phyloP scores from a whole-genome alignment of 1,140 invertebrate species.

The Phocides pigmalion region DNA sequence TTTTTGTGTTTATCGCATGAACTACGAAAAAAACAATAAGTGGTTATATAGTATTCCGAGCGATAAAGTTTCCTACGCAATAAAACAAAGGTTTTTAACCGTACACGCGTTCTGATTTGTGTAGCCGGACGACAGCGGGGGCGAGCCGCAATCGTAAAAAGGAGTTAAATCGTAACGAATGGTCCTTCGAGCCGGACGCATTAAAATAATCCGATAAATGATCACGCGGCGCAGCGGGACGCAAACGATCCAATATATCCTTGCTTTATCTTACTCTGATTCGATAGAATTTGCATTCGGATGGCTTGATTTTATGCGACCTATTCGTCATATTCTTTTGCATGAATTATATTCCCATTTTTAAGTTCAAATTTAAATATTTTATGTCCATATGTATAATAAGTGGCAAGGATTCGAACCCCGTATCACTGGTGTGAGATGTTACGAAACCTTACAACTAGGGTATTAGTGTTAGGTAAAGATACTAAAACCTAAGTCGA shows the following conservation, averaged over 20 bases:
- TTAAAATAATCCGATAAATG: conserved; percentile 31
- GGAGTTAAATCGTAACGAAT: conserved; percentile 25
- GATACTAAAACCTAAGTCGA: no score
- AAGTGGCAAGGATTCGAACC: no score
- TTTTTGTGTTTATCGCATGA: no score
- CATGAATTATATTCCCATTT: no score
- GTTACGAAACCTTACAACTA: no score
- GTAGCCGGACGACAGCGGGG: not conserved
- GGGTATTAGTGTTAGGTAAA: no score
- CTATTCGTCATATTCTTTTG: no score
- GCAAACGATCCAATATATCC: conserved; percentile 20
- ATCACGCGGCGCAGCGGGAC: conserved; percentile 5
- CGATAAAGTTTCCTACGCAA: conserved; percentile 2
- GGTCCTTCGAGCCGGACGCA: conserved; percentile 25
- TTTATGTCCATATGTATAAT: no score
- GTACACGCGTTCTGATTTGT: conserved; percentile 15
- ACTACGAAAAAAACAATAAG: conserved; percentile 3
- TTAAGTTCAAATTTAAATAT: no score
- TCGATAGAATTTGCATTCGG: conserved; percentile 13
- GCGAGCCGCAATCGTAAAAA: conserved; percentile 25
- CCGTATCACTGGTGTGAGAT: no score
- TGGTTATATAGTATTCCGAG: not conserved
- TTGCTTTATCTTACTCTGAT: conserved; percentile 20
- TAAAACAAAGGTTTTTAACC: conserved; percentile 17
- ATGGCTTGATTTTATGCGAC: not conserved